Percentiles rank a stretch among this genome's conserved stretches.
phyloP scores from a whole-genome alignment of 2,888 invertebrate species.

The Hemicrepidius hirtus region DNA sequence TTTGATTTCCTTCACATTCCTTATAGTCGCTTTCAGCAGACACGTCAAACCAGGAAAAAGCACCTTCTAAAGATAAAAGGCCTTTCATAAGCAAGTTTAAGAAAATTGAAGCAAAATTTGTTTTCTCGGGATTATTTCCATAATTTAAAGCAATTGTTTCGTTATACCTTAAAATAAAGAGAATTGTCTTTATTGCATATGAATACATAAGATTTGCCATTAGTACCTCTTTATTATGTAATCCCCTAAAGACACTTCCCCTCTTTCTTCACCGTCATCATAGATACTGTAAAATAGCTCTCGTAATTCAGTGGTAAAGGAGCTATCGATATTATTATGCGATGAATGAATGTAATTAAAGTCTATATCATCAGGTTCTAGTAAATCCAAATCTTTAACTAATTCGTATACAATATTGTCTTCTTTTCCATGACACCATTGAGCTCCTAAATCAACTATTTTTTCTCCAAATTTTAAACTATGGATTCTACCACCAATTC shows the following conservation, averaged over 20 bases:
- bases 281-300: slow-evolving; percentile 59
- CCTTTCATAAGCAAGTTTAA: background rate
- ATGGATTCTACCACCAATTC: slow-evolving; percentile 65
- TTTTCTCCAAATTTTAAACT: slow-evolving; percentile 59
- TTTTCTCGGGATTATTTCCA: background rate
- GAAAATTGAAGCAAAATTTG: background rate
- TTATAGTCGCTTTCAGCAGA: slow-evolving; percentile 80
- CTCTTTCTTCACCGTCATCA: slow-evolving; percentile 54
- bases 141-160: slow-evolving; percentile 1
- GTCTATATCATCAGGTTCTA: slow-evolving; percentile 50
- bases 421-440: slow-evolving; percentile 67
- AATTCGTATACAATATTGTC: slow-evolving; percentile 65
- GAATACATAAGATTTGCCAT: no score
- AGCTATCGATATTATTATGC: slow-evolving; percentile 61
- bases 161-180: slow-evolving; percentile 22
- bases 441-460: slow-evolving; percentile 65
- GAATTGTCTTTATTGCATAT: background rate
- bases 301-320: slow-evolving; percentile 59
- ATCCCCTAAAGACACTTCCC: slow-evolving; percentile 62
- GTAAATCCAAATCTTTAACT: slow-evolving; percentile 64
- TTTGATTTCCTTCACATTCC: slow-evolving; percentile 81
- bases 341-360: slow-evolving; percentile 53
- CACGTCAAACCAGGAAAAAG: slow-evolving; percentile 79
- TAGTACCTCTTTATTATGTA: slow-evolving; percentile 63
- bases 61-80: slow-evolving; percentile 66